Evolutionary conservation across 1,140 invertebrate species (phyloP).

Genomic region (Lepidurus couesii): DNA sequence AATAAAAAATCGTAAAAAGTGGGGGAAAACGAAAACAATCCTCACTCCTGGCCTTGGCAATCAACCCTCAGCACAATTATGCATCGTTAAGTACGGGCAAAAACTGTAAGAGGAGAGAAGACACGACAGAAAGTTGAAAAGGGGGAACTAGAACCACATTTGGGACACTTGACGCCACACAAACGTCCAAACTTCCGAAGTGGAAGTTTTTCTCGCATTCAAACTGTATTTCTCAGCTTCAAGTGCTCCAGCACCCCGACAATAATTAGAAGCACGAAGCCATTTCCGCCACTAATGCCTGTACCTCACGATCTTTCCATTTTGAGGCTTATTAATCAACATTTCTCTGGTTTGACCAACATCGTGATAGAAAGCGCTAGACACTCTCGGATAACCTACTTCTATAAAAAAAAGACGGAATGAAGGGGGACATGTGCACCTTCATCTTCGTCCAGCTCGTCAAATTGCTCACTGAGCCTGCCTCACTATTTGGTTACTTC

Average conservation of each 20-base stretch:
- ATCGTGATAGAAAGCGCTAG: neutral
- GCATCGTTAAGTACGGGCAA: neutral
- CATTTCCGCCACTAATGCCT: neutral
- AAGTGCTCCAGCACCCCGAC: neutral
- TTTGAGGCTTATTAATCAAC: neutral
- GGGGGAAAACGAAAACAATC: no score
- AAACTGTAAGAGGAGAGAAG: neutral
- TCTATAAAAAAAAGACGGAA: neutral
- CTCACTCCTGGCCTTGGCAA: neutral
- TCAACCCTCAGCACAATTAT: neutral
- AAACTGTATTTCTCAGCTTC: neutral
- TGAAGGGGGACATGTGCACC: neutral
- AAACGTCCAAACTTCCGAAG: neutral
- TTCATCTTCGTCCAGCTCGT: no score
- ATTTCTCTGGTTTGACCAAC: neutral
- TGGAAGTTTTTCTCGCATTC: neutral
- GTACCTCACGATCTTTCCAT: constrained; percentile 7
- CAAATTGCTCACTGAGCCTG: no score
- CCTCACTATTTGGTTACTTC: no score
- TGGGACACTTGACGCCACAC: neutral
- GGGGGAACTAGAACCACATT: neutral
- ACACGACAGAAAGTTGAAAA: no score
- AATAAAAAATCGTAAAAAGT: no score
- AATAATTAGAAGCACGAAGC: constrained; percentile 3
- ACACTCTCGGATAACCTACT: neutral